Percentiles rank a stretch among this genome's conserved stretches.
Conservation (phyloP, 2,113 vertebrate species). For the Colinus virginianus region DNA sequence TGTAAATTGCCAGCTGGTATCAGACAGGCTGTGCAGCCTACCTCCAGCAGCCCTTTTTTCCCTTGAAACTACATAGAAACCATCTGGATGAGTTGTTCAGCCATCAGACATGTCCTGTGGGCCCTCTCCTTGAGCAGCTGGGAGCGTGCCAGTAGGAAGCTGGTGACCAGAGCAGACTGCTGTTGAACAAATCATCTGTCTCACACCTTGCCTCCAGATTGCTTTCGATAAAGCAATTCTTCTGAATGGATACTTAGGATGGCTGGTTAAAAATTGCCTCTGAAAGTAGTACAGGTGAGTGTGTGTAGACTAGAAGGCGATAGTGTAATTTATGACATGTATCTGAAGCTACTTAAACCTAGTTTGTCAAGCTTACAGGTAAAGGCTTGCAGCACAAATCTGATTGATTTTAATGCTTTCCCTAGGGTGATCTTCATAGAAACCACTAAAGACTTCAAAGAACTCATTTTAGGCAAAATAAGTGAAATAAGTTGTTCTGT, state of each 20-base stretch:
- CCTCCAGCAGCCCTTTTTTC: neutral
- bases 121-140: neutral
- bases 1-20: neutral
- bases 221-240: neutral
- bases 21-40: neutral
- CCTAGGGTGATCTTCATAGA: slow-evolving; percentile 52
- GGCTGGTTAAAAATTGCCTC: neutral
- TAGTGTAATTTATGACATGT: neutral
- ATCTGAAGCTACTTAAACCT: neutral
- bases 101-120: neutral
- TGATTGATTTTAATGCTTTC: slow-evolving; percentile 69
- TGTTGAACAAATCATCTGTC: neutral
- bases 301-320: neutral
- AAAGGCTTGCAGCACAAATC: slow-evolving; percentile 42
- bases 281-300: neutral
- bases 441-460: slow-evolving; percentile 38
- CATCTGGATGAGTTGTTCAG: neutral
- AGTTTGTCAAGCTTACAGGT: neutral
- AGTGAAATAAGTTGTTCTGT: slow-evolving; percentile 8
- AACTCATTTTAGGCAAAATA: slow-evolving; percentile 8
- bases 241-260: neutral
- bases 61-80: neutral
- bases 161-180: neutral
- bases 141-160: neutral
- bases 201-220: neutral